Base-by-base conservation (phyloP, 2,113 vertebrate genomes). In the Verasper variegatus region DNA sequence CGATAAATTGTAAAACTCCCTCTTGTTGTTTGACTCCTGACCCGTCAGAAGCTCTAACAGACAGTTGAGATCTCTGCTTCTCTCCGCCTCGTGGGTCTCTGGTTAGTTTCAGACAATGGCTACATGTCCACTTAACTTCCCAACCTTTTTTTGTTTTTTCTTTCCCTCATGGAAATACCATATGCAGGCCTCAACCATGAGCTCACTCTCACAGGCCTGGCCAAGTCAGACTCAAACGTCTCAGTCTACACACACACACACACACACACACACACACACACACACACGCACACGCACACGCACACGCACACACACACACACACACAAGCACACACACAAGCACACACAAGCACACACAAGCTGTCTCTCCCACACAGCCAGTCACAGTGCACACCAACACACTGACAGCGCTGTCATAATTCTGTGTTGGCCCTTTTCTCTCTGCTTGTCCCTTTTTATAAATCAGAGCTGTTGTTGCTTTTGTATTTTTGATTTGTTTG, bases 51-150 rank as follows among this genome's bases (percentile, higher is more conserved):
- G 78, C 68, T 71, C 86, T 58, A 76, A 54, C 83, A 81, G 81
- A 86, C 90, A 79, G 75, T 72, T 23, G 61, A 21, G 74, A 47
- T 76, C 27, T 31, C 77, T 86, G 64, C 59, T 11, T 42, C 65
- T 54, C 75, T 15, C 0, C 9, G 37, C 26, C 52, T 57, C 68
- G 71, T 78, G 66, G 60, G 37, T 94, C 93, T 96, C 95, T 95
- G 94, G 89, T 96, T 96, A 96, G 85, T 93, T 93, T 96, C 95
- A 95, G 92, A 89, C 89, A 86, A 85, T 93, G 66, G 84, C 61
- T 89, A 90, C 77, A 86, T 95, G 91, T 65, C 49, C 64, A 82
- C 91, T 57, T 54, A 26, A 81, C 82, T 89, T 94, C 91, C 88
- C 82, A 87, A 92, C 80, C 51, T 18, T 51, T 54, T 54, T n/a